These are phyloP conservation scores for Callionymus lyra DNA, from an alignment of 2,113 vertebrate species.

Conservation along the genomic window DNA sequence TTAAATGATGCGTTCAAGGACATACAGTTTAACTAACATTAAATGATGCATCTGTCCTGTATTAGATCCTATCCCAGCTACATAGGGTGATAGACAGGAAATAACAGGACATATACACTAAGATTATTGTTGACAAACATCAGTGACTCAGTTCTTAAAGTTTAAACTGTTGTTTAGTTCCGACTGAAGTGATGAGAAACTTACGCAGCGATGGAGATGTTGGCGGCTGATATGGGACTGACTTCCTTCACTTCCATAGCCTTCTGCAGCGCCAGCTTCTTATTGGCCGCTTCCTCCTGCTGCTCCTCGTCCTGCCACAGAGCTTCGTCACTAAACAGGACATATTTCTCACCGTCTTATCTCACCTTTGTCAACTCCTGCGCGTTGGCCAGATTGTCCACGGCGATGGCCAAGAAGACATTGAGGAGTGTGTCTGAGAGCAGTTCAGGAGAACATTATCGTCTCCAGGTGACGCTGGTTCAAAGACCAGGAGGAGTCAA, in stretches of 20 bases:
- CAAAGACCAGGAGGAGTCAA: too few species aligned
- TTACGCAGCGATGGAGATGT: conserved; percentile 94
- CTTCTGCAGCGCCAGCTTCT: conserved; percentile 93
- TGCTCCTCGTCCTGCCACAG: conserved; percentile 85
- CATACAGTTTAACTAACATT: too few species aligned
- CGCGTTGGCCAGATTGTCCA: conserved; percentile 93
- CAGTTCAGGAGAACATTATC: conserved; percentile 70
- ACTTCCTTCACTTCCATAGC: conserved; percentile 96
- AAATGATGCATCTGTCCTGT: too few species aligned
- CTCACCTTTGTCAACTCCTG: conserved; percentile 93
- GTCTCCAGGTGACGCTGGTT: too few species aligned
- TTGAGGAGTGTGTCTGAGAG: conserved; percentile 86
- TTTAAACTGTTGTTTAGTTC: too few species aligned
- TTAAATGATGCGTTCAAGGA: too few species aligned
- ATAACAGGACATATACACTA: too few species aligned
- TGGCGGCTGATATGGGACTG: conserved; percentile 91
- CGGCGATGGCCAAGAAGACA: conserved; percentile 93
- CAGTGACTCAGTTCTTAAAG: conserved; percentile 5
- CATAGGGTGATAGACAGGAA: too few species aligned
- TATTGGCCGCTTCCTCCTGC: conserved; percentile 94
- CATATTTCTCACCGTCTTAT: too few species aligned
- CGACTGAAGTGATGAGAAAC: conserved; percentile 40
- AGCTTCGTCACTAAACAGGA: too few species aligned
- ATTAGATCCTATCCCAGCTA: too few species aligned
- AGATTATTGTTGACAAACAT: conserved; percentile 1